Conservation (phyloP, 2,797 vertebrate genomes). For the Bradypodion ventrale region DNA sequence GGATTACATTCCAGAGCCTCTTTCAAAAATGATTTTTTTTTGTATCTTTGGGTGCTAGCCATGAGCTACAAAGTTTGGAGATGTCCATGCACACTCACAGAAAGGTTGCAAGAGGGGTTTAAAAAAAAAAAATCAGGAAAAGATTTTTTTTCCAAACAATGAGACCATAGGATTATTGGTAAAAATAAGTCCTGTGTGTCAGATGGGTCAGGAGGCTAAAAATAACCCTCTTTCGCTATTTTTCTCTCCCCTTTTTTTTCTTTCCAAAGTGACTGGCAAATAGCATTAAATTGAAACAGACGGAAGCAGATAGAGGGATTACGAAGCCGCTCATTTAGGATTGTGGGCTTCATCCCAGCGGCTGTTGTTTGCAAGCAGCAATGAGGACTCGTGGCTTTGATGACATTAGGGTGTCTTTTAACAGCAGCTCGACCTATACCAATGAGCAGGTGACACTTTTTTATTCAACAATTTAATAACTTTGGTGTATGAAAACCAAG, state of each 20-base stretch:
- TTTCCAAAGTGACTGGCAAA: slow-evolving; percentile 49
- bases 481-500: too few relatives aligned
- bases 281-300: slow-evolving; percentile 59
- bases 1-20: not conserved
- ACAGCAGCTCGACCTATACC: not conserved
- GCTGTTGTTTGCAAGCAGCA: not conserved
- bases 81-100: not conserved
- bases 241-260: not conserved
- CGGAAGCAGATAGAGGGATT: slow-evolving; percentile 65
- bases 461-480: too few relatives aligned
- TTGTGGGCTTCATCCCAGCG: slow-evolving; percentile 24
- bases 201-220: slow-evolving; percentile 52
- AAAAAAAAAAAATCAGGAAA: not conserved
- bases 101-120: not conserved
- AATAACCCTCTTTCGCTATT: slow-evolving; percentile 19
- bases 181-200: slow-evolving; percentile 31
- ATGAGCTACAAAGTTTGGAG: not conserved
- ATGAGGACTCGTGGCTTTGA: not conserved
- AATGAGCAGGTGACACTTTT: not conserved
- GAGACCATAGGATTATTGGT: not conserved
- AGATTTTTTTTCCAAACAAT: not conserved
- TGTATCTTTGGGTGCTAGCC: not conserved
- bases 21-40: not conserved
- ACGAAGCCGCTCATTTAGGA: slow-evolving; percentile 57
- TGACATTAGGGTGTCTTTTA: not conserved